Base-by-base conservation (phyloP, 2,888 invertebrate species). In the Aporophyla lueneburgensis region DNA sequence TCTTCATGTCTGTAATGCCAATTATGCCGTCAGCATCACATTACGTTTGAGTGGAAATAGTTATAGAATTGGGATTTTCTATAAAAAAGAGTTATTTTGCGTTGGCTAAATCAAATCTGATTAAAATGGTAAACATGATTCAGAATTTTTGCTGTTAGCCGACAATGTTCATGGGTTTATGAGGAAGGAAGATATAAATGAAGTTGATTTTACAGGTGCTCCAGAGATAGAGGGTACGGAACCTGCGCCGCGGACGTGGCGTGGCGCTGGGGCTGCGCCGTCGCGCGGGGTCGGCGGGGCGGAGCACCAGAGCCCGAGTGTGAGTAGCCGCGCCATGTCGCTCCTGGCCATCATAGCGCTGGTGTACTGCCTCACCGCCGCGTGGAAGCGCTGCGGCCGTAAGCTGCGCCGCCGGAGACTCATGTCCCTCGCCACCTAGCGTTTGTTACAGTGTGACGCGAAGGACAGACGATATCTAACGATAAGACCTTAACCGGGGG, bases 161-260 rank as follows among this genome's bases (percentile, higher is more conserved):
- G 53, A n/a, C 16, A 61, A 71, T 33, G 46, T 59, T 40, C 51
- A 33, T 51, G n/a, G 19, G n/a, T 0, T n/a, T 51, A 24, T 33
- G 24, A 27, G 1, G 19, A 54, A 12, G 2, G 0, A 53, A 43
- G 21, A 21, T 19, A 53, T 71, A 24, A 71, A 65, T 53, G 21
- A 58, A 33, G 14, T 56, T 62, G 27, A 16, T 49, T 66, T 79
- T 73, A 12, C 84, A 92, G 97, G 97, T 71, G 95, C 95, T 19
- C 97, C 97, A 19, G 96, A 94, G 33, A 90, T 93, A 53, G 96
- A 95, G 78, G 97, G 93, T 59, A 95, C 94, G 7, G 95, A 97
- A 78, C 95, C 96, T 16, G 97, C 97, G 7, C 93, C 97, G 24
- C 96, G 97, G 82, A 97, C 96, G 24, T 97, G 97, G 97, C 94